Base-by-base conservation (phyloP, 2,888 invertebrate genomes). In the Liodrosophila aerea region DNA sequence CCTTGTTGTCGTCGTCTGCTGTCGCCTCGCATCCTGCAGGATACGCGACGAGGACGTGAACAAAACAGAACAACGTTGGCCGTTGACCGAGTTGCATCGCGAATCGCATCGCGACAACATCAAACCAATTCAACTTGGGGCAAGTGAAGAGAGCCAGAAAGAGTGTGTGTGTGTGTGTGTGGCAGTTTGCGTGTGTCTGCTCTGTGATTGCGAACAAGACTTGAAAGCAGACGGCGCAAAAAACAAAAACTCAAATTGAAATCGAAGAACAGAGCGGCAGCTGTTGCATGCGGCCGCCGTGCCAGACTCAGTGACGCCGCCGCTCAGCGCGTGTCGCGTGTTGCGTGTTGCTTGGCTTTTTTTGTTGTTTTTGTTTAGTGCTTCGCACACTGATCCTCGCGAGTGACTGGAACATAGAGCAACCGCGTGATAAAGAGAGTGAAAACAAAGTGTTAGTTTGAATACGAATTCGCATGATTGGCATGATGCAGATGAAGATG, bases 251-350 rank as follows among this genome's bases (percentile, higher is more conserved):
- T 41, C 37, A 68, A 64, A 52, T 47, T 18, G 39, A 51, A 64
- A 50, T 44, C 22, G 52, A 13, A 12, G 50, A 43, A 40, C 50
- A 49, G 72, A 69, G 76, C 77, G 83, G 83, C 85, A 85, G 85
- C 85, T 85, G 83, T 80, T 76, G 87, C 86, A 87, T 78, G 73
- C 73, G 82, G 76, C 76, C 74, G 75, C 73, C 59, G 81, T 72
- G 73, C 56, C 65, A 70, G 75, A 70, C 70, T 67, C 18, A 67
- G 70, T 70, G 74, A 73, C 73, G 80, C 64, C 78, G 75, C 72
- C 68, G 75, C 73, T 73, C 73, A 59, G 39, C 68, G 51, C 51
- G 59, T 60, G 47, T 31, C 62, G 57, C 56, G 56, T 41, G 47
- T 30, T 31, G 57, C 58, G 46, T 39, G 50, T 52, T 54, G 67